Base-by-base conservation (phyloP, 2,888 invertebrate genomes). In the Ceraclea dissimilis region DNA sequence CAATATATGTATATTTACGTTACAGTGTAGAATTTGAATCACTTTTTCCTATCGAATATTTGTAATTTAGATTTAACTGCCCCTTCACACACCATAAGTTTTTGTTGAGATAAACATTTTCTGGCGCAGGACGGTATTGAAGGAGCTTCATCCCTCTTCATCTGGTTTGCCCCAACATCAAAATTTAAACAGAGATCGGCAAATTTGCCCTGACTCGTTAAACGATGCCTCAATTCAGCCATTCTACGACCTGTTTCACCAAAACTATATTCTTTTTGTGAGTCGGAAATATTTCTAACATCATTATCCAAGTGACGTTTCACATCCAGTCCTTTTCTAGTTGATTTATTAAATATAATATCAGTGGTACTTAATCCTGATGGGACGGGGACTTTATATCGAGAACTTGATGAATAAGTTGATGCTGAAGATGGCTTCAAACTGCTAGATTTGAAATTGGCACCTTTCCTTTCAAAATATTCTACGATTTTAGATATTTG, bases 401-500 rank as follows among this genome's bases (percentile, higher is more conserved):
- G 31, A 1, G 60, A 17, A n/a, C 33, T 46, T 10, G 55, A 20
- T 11, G 54, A 44, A 21, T 26, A 53, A 2, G 56, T 21, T 4
- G 55, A 20, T 1, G 54, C 22, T n/a, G 49, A 44, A n/a, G 49
- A 60, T 66, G 66, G 51, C 33, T 71, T 71, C 33, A 70, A 70
- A 10, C 73, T 70, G 1, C 77, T 68, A 66, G 79, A 78, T 63
- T 78, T 71, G 66, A 80, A 75, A 61, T 75, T 78, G 21, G 79
- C 81, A 51, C 84, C 84, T 68, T 90, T 87, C 49, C 88, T 77
- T 72, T 93, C 92, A 71, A 93, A 92, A 71, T 92, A 92, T 66
- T 92, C 91, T 22, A 93, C 92, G 64, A 92, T 92, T 67, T 85
- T 84, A 50, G 89, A 85, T 63, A 91, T 91, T 69, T 87, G 82